These are phyloP conservation scores for Microctenopoma lineatum DNA, from an alignment of 2,797 vertebrate species.

Conservation along the genomic window DNA sequence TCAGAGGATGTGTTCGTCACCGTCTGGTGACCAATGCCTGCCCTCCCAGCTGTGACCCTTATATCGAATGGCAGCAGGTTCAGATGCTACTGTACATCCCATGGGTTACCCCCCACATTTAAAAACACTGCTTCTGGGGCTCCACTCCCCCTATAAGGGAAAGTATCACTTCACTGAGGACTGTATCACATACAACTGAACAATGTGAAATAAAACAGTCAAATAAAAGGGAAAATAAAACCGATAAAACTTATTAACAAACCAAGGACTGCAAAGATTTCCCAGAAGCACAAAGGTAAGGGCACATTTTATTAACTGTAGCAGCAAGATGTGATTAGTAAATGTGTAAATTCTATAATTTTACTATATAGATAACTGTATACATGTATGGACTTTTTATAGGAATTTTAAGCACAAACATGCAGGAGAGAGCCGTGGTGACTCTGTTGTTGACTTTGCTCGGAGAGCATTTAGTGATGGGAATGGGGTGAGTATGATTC, in stretches of 20 bases:
- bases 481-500: slow-evolving; percentile 69
- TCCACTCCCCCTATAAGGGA: slow-evolving; percentile 23
- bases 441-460: slow-evolving; percentile 68
- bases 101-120: slow-evolving; percentile 60
- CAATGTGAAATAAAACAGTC: slow-evolving; percentile 6
- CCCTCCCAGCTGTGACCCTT: slow-evolving; percentile 73
- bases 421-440: slow-evolving; percentile 61
- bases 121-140: slow-evolving; percentile 59
- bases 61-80: slow-evolving; percentile 66
- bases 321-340: neutral
- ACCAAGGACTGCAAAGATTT: neutral
- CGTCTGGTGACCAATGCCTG: slow-evolving; percentile 69
- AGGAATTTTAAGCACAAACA: slow-evolving; percentile 25
- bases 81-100: slow-evolving; percentile 69
- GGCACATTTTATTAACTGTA: neutral
- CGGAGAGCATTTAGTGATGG: slow-evolving; percentile 68
- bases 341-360: no score
- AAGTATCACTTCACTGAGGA: slow-evolving; percentile 37
- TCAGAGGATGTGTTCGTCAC: slow-evolving; percentile 57
- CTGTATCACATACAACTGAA: slow-evolving; percentile 11
- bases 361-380: no score
- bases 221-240: neutral
- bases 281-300: slow-evolving; percentile 58
- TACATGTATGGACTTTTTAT: neutral
- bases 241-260: neutral